Conservation (phyloP, 1,140 invertebrate genomes). For the Sarcophaga peregrina region DNA sequence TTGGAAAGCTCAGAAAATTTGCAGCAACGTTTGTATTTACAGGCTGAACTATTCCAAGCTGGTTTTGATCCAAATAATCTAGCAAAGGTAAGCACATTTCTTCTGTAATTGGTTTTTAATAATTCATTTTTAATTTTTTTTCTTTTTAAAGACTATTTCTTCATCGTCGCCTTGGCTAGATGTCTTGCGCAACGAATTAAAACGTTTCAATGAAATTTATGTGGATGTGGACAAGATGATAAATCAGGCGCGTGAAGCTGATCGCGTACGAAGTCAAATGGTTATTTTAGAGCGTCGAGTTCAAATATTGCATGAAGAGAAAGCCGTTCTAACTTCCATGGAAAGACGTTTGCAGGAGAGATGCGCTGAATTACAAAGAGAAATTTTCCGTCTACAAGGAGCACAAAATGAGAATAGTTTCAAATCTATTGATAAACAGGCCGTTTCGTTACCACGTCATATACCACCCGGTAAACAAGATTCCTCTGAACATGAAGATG, state of each 20-base stretch:
- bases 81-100: slow-evolving; percentile 72
- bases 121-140: slow-evolving; percentile 9
- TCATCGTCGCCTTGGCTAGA: slow-evolving; percentile 69
- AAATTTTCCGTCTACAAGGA: slow-evolving; percentile 67
- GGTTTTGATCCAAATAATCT: slow-evolving; percentile 79
- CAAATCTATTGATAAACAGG: slow-evolving; percentile 62
- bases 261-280: slow-evolving; percentile 69
- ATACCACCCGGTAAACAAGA: slow-evolving; percentile 63
- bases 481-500: slow-evolving; percentile 84
- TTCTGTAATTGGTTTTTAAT: slow-evolving; percentile 2
- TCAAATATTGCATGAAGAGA: slow-evolving; percentile 84
- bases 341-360: slow-evolving; percentile 82
- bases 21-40: slow-evolving; percentile 86
- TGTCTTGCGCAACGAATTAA: slow-evolving; percentile 74
- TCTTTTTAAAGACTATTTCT: slow-evolving; percentile 67
- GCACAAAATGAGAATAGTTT: slow-evolving; percentile 60
- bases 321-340: slow-evolving; percentile 78
- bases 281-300: slow-evolving; percentile 76
- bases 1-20: slow-evolving; percentile 78
- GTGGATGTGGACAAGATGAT: slow-evolving; percentile 75
- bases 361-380: slow-evolving; percentile 75
- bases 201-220: slow-evolving; percentile 76
- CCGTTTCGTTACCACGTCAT: slow-evolving; percentile 60
- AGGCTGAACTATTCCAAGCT: slow-evolving; percentile 88
- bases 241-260: slow-evolving; percentile 60